Percentiles rank a stretch among this genome's conserved stretches.
Evolutionary conservation across 2,888 invertebrate species (phyloP).

Genomic region (Cinara cedri): DNA sequence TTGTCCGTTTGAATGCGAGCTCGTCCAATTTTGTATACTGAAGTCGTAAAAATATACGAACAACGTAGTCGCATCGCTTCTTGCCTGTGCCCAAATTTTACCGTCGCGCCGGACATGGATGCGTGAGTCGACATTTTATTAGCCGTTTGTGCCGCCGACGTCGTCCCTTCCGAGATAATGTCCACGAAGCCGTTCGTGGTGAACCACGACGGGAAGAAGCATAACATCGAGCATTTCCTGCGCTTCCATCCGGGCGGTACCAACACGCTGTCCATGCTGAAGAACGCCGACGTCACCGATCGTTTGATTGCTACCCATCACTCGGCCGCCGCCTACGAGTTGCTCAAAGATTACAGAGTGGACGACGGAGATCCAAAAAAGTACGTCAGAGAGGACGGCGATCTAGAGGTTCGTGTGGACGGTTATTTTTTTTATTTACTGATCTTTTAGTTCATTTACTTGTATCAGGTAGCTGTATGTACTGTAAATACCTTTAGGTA

Average conservation of each 20-base stretch:
- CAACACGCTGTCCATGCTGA: constrained; percentile 69
- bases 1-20: constrained; percentile 8
- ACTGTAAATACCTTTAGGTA: no score
- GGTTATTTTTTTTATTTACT: no score
- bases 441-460: no score
- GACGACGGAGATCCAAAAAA: constrained; percentile 59
- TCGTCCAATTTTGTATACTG: not conserved
- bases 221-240: constrained; percentile 72
- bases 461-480: no score
- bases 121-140: not conserved
- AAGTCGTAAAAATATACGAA: not conserved
- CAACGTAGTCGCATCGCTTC: no score
- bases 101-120: not conserved
- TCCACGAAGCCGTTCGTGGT: constrained; percentile 62
- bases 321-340: constrained; percentile 71
- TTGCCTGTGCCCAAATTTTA: no score
- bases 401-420: constrained; percentile 62
- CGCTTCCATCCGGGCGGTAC: constrained; percentile 78
- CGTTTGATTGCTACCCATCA: constrained; percentile 69
- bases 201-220: constrained; percentile 65
- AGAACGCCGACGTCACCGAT: constrained; percentile 66
- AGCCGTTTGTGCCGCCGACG: not conserved
- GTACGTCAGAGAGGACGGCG: constrained; percentile 60
- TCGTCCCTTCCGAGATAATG: constrained; percentile 7
- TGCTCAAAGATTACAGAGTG: constrained; percentile 70